Evolutionary conservation across 2,888 invertebrate species (phyloP), one percentile per base, ranked within the genome.

Genomic region (Notocelia uddmanniana): DNA sequence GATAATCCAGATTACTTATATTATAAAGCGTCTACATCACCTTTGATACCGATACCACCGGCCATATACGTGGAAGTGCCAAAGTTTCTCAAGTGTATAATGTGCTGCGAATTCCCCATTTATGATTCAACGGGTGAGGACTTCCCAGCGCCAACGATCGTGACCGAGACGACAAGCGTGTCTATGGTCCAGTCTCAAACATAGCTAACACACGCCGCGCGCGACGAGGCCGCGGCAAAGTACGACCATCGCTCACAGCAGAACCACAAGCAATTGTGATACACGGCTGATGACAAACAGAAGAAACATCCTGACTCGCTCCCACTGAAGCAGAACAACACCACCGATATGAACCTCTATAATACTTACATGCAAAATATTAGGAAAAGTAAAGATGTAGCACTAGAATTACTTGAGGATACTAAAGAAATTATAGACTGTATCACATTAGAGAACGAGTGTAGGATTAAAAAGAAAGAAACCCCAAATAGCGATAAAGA

Each of bases 21-120:
- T 86, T 98, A 98, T 90, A 98, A 98, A 88, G 94, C 96, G 58
- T 97, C 97, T 2, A 98, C 98, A 59, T 98, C 98, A 73, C 98
- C 98, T 0, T 89, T 98, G 80, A 97, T 98, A 85, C 98, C 98
- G 6, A 96, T 98, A 74, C 98, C 98, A 10, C 97, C 98, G 0
- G 95, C 96, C 1, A 96, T 98, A 58, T 98, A 98, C 89, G 96
- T 96, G n/a, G 97, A 97, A 85, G 97, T 98, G 54, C 98, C 98
- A 0, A 94, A 95, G 81, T 96, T 96, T 76, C 88, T 98, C 62
- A 98, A 98, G 88, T 97, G 96, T 83, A 94, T 97, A 21, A 86
- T 98, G 59, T 98, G 98, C 88, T 98, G 98, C 84, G 98, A 98
- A 87, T 98, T 96, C 82, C 98, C 98, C 0, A 94, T 98, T 72